Percentiles rank a stretch among this genome's conserved stretches.
Evolutionary conservation across 2,797 vertebrate genomes (phyloP).

Genomic region (Sebastes itinus): DNA sequence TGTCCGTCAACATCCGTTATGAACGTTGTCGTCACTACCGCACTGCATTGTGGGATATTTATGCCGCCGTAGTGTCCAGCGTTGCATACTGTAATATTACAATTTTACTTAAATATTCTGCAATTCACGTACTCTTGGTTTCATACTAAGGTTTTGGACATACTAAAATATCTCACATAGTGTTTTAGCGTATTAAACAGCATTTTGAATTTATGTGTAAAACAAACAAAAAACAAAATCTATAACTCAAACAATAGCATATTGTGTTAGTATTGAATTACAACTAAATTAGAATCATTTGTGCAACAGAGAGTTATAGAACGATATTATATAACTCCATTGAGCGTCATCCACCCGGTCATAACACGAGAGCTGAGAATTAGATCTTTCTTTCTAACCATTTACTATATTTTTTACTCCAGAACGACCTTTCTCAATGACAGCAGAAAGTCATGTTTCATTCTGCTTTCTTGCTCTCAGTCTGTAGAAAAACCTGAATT

Average conservation of each 20-base stretch:
- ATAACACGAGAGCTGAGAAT: not conserved
- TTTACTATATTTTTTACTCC: not conserved
- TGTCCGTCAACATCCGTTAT: no score
- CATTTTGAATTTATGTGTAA: no score
- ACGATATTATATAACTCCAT: not conserved
- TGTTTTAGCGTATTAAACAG: no score
- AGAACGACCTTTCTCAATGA: slow-evolving; percentile 36
- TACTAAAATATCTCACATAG: no score
- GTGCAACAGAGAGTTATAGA: not conserved
- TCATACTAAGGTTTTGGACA: no score
- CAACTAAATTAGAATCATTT: not conserved
- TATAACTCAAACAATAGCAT: not conserved
- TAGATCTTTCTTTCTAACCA: not conserved
- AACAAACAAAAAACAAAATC: not conserved
- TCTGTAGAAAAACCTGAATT: slow-evolving; percentile 45
- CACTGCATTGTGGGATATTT: no score
- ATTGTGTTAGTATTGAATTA: not conserved
- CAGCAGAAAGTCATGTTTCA: slow-evolving; percentile 5
- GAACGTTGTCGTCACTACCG: no score
- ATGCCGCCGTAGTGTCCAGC: no score
- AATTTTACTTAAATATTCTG: no score
- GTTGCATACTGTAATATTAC: no score
- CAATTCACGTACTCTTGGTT: no score
- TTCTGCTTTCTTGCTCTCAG: slow-evolving; percentile 37
- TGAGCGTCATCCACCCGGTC: not conserved